Base-by-base conservation (phyloP, 2,888 invertebrate genomes). In the Odontothrips loti region DNA sequence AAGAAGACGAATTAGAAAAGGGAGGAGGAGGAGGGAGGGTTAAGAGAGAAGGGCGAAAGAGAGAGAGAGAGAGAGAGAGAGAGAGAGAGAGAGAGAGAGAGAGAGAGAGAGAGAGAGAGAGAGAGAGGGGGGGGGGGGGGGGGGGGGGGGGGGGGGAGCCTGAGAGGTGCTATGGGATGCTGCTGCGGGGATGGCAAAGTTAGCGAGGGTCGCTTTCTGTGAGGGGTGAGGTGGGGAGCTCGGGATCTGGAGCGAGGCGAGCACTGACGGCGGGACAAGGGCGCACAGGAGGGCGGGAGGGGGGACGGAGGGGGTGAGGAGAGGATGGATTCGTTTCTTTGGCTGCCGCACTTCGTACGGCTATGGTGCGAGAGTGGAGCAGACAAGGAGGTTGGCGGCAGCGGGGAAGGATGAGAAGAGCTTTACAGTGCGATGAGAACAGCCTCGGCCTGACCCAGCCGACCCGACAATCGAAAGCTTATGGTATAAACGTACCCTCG, bases 1-100 rank as follows among this genome's bases (percentile, higher is more conserved):
- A 20, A 79, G 79, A 27, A 63, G 63, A 34, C 34, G 80, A 51
- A 23, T 9, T 23, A 80, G 80, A 48, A 15, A 63, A 63, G 27
- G 27, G 15, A n/a, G 43, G 63, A 80, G 80, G 8, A 27, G 1
- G 12, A 48, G 51, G 29, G 23, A 51, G 23, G 10, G 80, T 48
- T 1, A 47, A 27, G 27, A 47, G 47, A 27, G 47, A 10, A 8
- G 80, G 47, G 51, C 15, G 51, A 23, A 48, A 48, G 80, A 4
- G 23, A 29, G 58, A 51, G 58, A 51, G 58, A 58, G 47, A 48
- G 80, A 80, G 58, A 34, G 58, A 80, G 51, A 8, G 29, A 34
- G 51, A 51, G 51, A 51, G 51, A 17, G 51, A 48, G 48, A 48
- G 48, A 48, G 48, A 48, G 48, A 48, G 48, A 48, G 48, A 48